Base-by-base conservation (phyloP, 1,140 invertebrate species). In the Drosophila varians region DNA sequence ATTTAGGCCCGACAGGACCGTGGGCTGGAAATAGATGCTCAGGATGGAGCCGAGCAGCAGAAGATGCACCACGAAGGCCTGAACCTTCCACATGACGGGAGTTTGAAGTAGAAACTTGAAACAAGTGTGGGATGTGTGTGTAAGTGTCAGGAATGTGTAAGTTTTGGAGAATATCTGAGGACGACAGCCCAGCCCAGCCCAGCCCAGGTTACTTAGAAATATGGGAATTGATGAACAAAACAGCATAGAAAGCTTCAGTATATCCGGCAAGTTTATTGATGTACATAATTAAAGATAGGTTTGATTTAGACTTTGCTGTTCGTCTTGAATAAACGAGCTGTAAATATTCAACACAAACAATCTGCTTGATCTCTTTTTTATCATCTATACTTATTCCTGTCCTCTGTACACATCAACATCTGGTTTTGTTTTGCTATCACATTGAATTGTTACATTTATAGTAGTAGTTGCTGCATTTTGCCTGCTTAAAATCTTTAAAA, bases 11-110 rank as follows among this genome's bases (percentile, higher is more conserved):
- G 92, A 92, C 8, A 94, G 92, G 12, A 94, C 88, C 5, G 93
- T 94, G 38, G 93, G 93, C 72, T 93, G 93, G 83, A 94, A 94
- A 83, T 94, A 94, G 18, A 94, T 93, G 71, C 93, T 93, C 74
- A 94, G 93, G 25, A 94, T 93, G 7, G 93, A 93, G 57, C 92
- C 92, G 3, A 94, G 86, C 74, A 94, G 91, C 4, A 92, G 65
- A 16, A 93, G 1, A 74, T 94, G 94, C 28, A 93, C 69, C 8
- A 91, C 25, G 43, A 91, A 38, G n/a, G 82, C 66, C 40, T 74
- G 71, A 62, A 88, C 21, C 55, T 89, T 84, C 90, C 87, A 90
- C 89, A 90, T 90, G 45, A 54, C n/a, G 16, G 7, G 1, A 19
- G 4, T 3, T 31, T 46, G 26, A 38, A 12, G 11, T 14, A 1